Percentiles rank a stretch among this genome's conserved stretches.
Conservation (phyloP, 1,140 invertebrate species). For the Musca domestica region DNA sequence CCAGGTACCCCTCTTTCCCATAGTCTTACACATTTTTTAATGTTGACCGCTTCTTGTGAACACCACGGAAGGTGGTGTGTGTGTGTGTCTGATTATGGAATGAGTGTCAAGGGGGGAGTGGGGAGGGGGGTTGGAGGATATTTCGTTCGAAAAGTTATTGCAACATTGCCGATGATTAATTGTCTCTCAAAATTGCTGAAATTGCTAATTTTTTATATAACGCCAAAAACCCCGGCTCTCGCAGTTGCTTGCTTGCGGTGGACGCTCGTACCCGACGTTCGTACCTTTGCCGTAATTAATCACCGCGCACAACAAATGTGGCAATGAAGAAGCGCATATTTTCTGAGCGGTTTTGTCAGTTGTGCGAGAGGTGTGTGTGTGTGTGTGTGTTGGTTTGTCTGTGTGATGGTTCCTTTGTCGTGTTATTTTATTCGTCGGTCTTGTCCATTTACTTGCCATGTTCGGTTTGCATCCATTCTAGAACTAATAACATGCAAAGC, state of each 20-base stretch:
- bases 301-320: conserved; percentile 31
- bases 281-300: conserved; percentile 48
- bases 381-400: no score
- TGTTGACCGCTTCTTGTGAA: neutral
- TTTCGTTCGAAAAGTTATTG: conserved; percentile 9
- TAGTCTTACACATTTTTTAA: no score
- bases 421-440: no score
- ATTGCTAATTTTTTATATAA: conserved; percentile 53
- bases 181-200: conserved; percentile 54
- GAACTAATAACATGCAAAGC: no score
- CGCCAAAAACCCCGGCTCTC: conserved; percentile 25
- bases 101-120: no score
- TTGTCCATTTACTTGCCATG: no score
- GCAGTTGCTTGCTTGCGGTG: neutral
- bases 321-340: conserved; percentile 19
- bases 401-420: no score
- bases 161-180: conserved; percentile 45
- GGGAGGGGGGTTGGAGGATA: no score
- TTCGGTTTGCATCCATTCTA: no score
- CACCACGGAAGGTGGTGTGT: neutral
- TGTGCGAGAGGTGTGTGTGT: neutral
- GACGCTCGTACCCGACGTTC: no score
- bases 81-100: no score
- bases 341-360: conserved; percentile 8
- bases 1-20: no score